phyloP scores from a whole-genome alignment of 2,797 vertebrate genomes.

The Lycodopsis pacificus region DNA sequence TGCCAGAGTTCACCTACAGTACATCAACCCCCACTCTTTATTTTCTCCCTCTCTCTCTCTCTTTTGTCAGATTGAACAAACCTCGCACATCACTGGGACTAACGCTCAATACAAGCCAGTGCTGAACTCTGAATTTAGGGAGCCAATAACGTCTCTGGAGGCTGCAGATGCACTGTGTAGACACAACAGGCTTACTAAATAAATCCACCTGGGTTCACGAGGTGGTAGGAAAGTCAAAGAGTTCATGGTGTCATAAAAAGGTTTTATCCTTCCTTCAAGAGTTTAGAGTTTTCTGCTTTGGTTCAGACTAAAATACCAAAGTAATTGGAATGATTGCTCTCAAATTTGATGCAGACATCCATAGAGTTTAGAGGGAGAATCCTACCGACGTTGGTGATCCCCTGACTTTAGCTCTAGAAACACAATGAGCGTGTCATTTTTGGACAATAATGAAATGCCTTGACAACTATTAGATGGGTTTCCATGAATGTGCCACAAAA shows the following conservation, averaged over 20 bases:
- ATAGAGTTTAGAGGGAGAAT: no score
- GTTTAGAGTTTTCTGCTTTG: background rate
- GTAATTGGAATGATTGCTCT: background rate
- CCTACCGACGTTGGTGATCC: background rate
- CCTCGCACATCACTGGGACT: background rate
- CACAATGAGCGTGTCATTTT: background rate
- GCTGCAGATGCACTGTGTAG: conserved; percentile 17
- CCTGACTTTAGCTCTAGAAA: background rate
- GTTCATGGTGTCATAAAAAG: conserved; percentile 6
- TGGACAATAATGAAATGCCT: background rate
- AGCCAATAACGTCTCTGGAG: conserved; percentile 11
- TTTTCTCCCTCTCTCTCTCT: background rate
- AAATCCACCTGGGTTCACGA: background rate
- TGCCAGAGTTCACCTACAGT: conserved; percentile 73
- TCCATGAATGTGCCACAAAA: background rate
- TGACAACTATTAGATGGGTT: background rate
- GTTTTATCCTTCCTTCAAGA: background rate
- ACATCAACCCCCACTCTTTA: conserved; percentile 27
- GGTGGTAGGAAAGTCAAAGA: conserved; percentile 6
- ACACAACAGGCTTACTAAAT: conserved; percentile 12
- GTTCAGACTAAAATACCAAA: background rate
- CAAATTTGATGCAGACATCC: background rate
- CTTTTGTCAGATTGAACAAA: conserved; percentile 23
- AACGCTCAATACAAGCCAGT: background rate
- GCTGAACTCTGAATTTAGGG: conserved; percentile 18